These are phyloP conservation scores for Bos taurus DNA, from an alignment of 2,113 vertebrate species.

Conservation along the genomic window DNA sequence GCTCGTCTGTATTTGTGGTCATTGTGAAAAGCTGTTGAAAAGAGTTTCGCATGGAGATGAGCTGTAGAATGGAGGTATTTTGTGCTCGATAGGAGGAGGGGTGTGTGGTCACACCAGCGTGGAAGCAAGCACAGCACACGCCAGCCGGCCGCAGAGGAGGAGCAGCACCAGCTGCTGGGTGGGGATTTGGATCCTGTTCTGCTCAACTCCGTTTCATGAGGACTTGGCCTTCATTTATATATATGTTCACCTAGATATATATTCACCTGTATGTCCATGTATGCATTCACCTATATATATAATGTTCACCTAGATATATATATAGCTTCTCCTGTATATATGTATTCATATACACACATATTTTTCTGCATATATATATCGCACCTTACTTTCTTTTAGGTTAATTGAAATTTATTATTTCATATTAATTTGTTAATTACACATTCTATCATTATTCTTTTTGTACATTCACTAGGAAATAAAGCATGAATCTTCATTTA, in stretches of 20 bases:
- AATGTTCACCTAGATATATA: background rate
- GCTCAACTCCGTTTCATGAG: background rate
- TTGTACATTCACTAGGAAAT: background rate
- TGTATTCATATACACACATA: background rate
- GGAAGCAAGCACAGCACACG: background rate
- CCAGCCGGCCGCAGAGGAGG: background rate
- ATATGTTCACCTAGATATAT: background rate
- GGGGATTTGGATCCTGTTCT: background rate
- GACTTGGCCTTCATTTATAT: background rate
- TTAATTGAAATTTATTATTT: background rate
- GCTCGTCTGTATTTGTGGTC: background rate
- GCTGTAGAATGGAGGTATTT: background rate
- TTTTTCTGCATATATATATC: background rate
- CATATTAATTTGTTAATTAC: background rate
- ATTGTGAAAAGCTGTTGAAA: background rate
- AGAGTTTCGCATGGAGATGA: background rate
- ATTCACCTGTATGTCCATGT: background rate
- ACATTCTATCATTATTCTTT: background rate
- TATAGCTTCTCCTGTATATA: background rate
- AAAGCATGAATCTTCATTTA: background rate
- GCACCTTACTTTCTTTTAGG: background rate
- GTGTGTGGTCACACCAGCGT: too few species aligned
- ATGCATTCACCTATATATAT: background rate
- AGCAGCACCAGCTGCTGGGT: fast-evolving
- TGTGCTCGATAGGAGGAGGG: background rate